Conservation (phyloP, 2,797 vertebrate genomes). For the Helostoma temminkii region DNA sequence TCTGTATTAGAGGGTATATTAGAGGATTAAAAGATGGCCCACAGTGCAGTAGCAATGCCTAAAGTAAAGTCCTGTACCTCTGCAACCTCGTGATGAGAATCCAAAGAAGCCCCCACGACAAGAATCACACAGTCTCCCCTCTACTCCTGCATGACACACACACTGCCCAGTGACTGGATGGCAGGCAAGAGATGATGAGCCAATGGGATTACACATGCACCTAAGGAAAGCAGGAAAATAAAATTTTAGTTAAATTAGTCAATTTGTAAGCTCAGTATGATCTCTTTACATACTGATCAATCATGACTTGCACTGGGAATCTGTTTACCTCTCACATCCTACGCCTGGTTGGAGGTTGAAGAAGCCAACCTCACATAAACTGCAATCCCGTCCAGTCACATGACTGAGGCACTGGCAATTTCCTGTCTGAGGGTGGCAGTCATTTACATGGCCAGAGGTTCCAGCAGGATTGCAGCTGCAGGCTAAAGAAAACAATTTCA, state of each 20-base stretch:
- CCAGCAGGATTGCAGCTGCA: constrained; percentile 86
- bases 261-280: not conserved
- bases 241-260: constrained; percentile 17
- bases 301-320: not conserved
- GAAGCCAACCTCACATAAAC: constrained; percentile 87
- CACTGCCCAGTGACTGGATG: constrained; percentile 89
- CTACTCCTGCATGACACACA: constrained; percentile 86
- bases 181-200: constrained; percentile 85
- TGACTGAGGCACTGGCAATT: constrained; percentile 88
- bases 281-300: constrained; percentile 10
- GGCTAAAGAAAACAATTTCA: constrained; percentile 72
- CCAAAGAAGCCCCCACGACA: constrained; percentile 91
- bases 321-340: constrained; percentile 89
- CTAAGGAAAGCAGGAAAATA: constrained; percentile 69
- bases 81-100: constrained; percentile 91
- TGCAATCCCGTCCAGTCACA: constrained; percentile 87
- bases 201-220: constrained; percentile 88
- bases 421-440: constrained; percentile 87
- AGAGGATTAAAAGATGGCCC: constrained; percentile 38
- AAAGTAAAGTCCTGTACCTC: constrained; percentile 81
- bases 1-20: constrained; percentile 42
- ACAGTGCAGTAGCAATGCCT: constrained; percentile 24
- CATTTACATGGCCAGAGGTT: constrained; percentile 66
- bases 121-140: constrained; percentile 84
- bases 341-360: constrained; percentile 82